These are phyloP conservation scores for Matsumyia berberina DNA, from an alignment of 2,888 invertebrate species.

Conservation along the genomic window DNA sequence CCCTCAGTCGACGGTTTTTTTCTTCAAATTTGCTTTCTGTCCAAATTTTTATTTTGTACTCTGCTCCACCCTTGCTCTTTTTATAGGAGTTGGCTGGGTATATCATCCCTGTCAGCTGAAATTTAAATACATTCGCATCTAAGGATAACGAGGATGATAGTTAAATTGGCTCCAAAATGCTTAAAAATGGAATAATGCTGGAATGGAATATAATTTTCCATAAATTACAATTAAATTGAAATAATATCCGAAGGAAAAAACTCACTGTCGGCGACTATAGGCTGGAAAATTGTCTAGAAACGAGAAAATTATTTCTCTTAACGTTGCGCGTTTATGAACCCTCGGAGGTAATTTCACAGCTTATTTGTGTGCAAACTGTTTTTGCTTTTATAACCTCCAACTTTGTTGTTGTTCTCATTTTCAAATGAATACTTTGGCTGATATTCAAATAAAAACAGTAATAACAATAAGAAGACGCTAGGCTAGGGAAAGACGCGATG, in stretches of 20 bases:
- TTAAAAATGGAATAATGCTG: slow-evolving; percentile 24
- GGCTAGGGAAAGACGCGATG: slow-evolving; percentile 7
- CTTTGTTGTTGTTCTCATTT: slow-evolving; percentile 21
- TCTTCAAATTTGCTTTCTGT: slow-evolving; percentile 31
- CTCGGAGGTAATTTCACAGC: slow-evolving; percentile 68
- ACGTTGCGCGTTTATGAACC: slow-evolving; percentile 66
- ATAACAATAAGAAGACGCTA: slow-evolving; percentile 61
- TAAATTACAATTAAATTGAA: slow-evolving; percentile 75
- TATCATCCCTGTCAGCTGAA: slow-evolving; percentile 49
- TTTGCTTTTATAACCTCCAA: slow-evolving; percentile 40
- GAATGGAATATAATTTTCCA: slow-evolving; percentile 57
- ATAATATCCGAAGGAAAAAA: slow-evolving; percentile 52
- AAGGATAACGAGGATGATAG: slow-evolving; percentile 18
- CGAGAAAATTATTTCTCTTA: slow-evolving; percentile 59
- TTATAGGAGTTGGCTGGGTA: not conserved
- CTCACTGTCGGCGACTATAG: slow-evolving; percentile 27
- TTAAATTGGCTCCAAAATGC: slow-evolving; percentile 36
- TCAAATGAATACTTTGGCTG: slow-evolving; percentile 16
- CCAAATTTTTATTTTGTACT: slow-evolving; percentile 29
- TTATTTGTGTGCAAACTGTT: slow-evolving; percentile 69
- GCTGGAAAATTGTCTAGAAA: slow-evolving; percentile 24
- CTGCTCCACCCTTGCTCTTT: not conserved
- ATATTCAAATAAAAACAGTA: slow-evolving; percentile 68
- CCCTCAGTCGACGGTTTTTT: not conserved
- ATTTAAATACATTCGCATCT: slow-evolving; percentile 39